Conservation (phyloP, 2,113 vertebrate species). For the Poicephalus meyeri region DNA sequence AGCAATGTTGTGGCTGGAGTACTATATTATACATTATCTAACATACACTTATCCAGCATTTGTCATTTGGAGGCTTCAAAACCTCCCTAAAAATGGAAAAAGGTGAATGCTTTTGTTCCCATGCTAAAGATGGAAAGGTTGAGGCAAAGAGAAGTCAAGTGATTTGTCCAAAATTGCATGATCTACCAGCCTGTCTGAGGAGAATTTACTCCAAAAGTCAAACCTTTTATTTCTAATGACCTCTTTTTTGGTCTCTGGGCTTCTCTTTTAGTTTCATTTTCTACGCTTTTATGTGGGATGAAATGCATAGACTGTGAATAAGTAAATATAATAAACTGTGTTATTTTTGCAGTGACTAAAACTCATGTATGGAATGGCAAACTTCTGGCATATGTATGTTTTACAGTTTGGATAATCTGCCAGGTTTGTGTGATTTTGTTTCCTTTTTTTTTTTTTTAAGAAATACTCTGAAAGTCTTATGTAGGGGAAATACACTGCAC, state of each 20-base stretch:
- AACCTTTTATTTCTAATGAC: not conserved
- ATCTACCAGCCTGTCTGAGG: not conserved
- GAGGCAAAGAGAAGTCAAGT: not conserved
- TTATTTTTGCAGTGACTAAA: not conserved
- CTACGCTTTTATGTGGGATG: not conserved
- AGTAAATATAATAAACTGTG: not conserved
- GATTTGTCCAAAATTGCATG: not conserved
- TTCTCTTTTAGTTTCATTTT: slow-evolving; percentile 20
- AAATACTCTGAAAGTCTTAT: not conserved
- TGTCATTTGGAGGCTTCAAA: not conserved
- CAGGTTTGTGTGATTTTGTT: not conserved
- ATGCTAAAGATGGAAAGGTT: not conserved
- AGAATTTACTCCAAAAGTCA: not conserved
- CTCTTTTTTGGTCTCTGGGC: not conserved
- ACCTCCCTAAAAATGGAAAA: not conserved
- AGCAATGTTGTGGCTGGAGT: not conserved
- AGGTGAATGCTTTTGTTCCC: not conserved
- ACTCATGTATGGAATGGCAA: not conserved
- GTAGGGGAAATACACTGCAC: not conserved
- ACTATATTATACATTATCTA: not conserved
- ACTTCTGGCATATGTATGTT: not conserved
- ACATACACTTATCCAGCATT: not conserved
- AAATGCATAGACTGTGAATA: not conserved
- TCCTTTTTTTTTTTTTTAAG: no score
- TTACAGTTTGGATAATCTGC: not conserved